Evolutionary conservation across 2,797 vertebrate genomes (phyloP).

Genomic region (Botia kubotai): DNA sequence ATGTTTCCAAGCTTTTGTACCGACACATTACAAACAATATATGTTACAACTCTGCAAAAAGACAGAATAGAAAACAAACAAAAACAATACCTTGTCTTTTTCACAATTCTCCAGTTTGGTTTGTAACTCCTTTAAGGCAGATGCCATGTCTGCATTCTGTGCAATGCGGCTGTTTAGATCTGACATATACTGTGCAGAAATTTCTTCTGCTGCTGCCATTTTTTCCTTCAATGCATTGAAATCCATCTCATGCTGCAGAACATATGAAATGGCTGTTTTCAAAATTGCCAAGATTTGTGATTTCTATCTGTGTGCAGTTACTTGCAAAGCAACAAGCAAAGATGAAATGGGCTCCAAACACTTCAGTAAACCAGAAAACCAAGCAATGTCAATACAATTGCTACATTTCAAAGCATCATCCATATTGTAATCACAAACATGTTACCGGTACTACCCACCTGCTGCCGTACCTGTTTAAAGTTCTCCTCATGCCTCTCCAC

Average conservation of each 20-base stretch:
- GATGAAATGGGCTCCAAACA: not conserved
- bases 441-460: constrained; percentile 17
- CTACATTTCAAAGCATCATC: not conserved
- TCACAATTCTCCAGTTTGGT: constrained; percentile 63
- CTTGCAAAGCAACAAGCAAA: not conserved
- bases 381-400: not conserved
- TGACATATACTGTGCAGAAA: constrained; percentile 62
- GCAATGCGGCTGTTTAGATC: constrained; percentile 72
- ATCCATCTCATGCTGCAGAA: constrained; percentile 67
- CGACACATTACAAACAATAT: not conserved
- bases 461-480: constrained; percentile 61
- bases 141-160: constrained; percentile 67
- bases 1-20: no score
- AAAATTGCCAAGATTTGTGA: not conserved
- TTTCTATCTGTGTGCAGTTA: not conserved
- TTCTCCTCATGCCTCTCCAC: constrained; percentile 57
- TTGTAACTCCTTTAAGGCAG: constrained; percentile 65
- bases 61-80: not conserved
- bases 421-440: not conserved
- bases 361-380: not conserved
- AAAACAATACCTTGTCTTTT: constrained; percentile 68
- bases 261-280: not conserved
- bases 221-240: constrained; percentile 65
- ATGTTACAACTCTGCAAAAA: not conserved
- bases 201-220: constrained; percentile 61